Percentiles rank a stretch among this genome's conserved stretches.
Conservation (phyloP, 2,888 invertebrate species). For the Dynastes hyllus region DNA sequence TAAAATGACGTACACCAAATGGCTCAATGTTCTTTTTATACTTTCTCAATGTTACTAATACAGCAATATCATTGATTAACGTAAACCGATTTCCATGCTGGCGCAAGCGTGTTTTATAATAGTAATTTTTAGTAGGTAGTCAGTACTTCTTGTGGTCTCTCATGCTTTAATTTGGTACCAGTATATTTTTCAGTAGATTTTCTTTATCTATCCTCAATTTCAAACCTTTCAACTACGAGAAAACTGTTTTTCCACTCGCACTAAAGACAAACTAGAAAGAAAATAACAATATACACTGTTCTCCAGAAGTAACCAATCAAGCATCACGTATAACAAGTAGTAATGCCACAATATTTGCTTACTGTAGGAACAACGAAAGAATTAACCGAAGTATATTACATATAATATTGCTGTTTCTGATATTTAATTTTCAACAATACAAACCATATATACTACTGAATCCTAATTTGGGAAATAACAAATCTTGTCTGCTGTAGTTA, state of each 20-base stretch:
- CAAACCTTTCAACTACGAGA: background rate
- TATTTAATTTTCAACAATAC: no score
- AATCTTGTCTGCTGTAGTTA: no score
- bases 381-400: no score
- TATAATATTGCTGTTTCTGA: no score
- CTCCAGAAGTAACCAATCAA: background rate
- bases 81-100: constrained; percentile 71
- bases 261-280: no score
- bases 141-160: constrained; percentile 40
- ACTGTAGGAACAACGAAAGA: background rate
- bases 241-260: no score
- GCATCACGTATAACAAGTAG: background rate
- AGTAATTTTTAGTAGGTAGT: constrained; percentile 54
- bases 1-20: constrained; percentile 67
- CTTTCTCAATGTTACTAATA: constrained; percentile 56
- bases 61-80: constrained; percentile 43
- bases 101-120: constrained; percentile 67
- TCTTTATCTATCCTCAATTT: constrained; percentile 3
- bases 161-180: constrained; percentile 12
- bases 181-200: constrained; percentile 52
- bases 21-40: constrained; percentile 66
- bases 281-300: no score
- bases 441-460: no score
- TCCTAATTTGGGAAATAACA: no score
- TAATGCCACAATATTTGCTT: background rate